Conservation (phyloP, 2,797 vertebrate species). For the Fratercula arctica region DNA sequence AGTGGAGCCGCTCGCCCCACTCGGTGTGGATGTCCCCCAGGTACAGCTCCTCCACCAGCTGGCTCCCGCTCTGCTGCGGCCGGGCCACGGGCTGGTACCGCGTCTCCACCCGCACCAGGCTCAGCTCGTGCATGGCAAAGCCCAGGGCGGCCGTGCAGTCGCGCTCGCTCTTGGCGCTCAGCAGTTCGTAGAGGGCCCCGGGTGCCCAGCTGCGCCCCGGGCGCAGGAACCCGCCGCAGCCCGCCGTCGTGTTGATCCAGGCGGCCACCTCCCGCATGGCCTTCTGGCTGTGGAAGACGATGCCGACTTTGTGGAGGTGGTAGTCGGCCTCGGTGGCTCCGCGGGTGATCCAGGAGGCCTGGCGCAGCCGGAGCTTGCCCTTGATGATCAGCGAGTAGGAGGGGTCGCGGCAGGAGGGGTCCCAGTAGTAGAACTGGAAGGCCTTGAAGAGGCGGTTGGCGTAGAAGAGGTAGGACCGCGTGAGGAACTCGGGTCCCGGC, state of each 20-base stretch:
- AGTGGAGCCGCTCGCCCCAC: conserved; percentile 82
- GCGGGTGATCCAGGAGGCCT: conserved; percentile 90
- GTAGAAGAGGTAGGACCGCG: conserved; percentile 88
- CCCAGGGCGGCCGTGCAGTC: conserved; percentile 82
- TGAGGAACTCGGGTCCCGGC: conserved; percentile 90
- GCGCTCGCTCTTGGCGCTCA: conserved; percentile 77
- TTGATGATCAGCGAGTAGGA: conserved; percentile 87
- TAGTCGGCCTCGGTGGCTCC: conserved; percentile 89
- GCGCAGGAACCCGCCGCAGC: conserved; percentile 72
- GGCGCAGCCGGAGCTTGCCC: conserved; percentile 85
- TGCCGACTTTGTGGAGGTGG: conserved; percentile 86
- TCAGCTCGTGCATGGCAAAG: conserved; percentile 89
- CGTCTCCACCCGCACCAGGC: conserved; percentile 83
- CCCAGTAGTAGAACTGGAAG: conserved; percentile 88
- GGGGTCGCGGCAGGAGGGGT: conserved; percentile 82
- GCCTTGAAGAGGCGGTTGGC: conserved; percentile 85
- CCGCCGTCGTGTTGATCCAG: conserved; percentile 69
- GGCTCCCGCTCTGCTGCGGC: conserved; percentile 52
- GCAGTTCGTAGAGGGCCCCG: conserved; percentile 82
- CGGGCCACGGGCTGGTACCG: conserved; percentile 68
- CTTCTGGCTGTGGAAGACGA: conserved; percentile 84
- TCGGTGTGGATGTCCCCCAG: conserved; percentile 90
- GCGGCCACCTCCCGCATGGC: conserved; percentile 76
- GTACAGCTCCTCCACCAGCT: conserved; percentile 85
- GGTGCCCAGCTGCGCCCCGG: conserved; percentile 68